Evolutionary conservation across 2,797 vertebrate species (phyloP), one percentile per base, ranked within the genome.

Genomic region (Phoeniculus purpureus): DNA sequence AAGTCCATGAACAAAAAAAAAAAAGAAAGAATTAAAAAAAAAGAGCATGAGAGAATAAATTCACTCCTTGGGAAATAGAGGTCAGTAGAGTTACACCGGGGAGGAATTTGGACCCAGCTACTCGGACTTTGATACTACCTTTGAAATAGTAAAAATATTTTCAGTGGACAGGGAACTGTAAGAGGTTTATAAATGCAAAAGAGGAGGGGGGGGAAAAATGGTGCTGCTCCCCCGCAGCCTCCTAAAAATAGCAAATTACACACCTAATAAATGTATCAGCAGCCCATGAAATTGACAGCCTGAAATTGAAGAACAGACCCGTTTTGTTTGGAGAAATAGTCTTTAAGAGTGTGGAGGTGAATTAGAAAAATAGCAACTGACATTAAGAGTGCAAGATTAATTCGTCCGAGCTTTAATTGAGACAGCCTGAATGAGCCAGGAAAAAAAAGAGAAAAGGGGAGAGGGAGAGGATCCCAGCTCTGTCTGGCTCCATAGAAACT

Each of bases 181-280:
- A 96, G 93, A 91, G 89, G 77, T 95, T 96, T 96, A 96, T 87
- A 96, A 95, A 95, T 87, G 91, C 73, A 91, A 94, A 95, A 87
- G 67, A 78, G 76, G 84, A 94, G 68, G 29, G 16, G 4, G 15
- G 65, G 14, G 89, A 76, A 84, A 87, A 94, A 54, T 16, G 48
- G 94, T 90, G 87, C 93, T 91, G 80, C 93, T 96, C 95, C 94
- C 94, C 94, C 71, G 3, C 93, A 94, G 93, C 87, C 95, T 96
- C 91, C 96, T 97, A 96, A 97, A 96, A 96, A 97, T 96, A 96
- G 96, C 95, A 96, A 95, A 97, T 96, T 96, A 96, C 95, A 95
- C 96, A 97, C 96, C 96, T 96, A 97, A 96, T 97, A 96, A 97
- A 97, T 96, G 95, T 96, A 97, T 97, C 96, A 97, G 93, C 96